Evolutionary conservation across 2,113 vertebrate species (phyloP).

Genomic region (Nibea coibor): DNA sequence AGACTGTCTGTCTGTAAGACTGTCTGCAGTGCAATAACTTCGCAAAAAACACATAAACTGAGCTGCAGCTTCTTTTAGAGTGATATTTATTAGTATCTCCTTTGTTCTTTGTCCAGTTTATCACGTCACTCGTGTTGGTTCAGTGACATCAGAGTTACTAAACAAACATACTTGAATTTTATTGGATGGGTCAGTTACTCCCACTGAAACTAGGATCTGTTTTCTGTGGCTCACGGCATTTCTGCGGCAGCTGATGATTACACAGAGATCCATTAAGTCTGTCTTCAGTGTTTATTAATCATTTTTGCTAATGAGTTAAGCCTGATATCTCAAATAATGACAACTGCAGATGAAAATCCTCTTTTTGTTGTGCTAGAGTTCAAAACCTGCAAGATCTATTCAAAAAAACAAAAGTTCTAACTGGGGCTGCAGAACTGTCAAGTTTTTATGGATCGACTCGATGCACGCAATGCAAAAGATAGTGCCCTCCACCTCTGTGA

Average conservation of each 20-base stretch:
- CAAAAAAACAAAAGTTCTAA: background rate
- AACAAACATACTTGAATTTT: conserved; percentile 4
- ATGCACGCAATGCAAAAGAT: background rate
- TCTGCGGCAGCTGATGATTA: background rate
- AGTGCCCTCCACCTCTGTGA: conserved; percentile 84
- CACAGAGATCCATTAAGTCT: no score
- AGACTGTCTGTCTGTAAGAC: background rate
- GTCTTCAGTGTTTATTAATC: conserved; percentile 6
- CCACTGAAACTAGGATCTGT: background rate
- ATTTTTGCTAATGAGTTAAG: background rate
- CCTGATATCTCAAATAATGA: background rate
- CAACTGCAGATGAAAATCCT: background rate
- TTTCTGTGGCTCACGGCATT: background rate
- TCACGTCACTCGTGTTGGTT: conserved; percentile 10
- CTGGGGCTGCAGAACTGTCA: background rate
- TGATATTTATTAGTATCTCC: background rate
- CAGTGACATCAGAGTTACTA: conserved; percentile 17
- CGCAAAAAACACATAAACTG: background rate
- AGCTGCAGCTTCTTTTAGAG: background rate
- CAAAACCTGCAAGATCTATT: background rate
- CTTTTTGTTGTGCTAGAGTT: background rate
- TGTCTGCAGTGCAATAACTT: background rate
- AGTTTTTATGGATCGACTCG: no score
- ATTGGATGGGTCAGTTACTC: background rate
- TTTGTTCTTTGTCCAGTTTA: conserved; percentile 23